Conservation (phyloP, 2,797 vertebrate species). For the Myotis myotis region DNA sequence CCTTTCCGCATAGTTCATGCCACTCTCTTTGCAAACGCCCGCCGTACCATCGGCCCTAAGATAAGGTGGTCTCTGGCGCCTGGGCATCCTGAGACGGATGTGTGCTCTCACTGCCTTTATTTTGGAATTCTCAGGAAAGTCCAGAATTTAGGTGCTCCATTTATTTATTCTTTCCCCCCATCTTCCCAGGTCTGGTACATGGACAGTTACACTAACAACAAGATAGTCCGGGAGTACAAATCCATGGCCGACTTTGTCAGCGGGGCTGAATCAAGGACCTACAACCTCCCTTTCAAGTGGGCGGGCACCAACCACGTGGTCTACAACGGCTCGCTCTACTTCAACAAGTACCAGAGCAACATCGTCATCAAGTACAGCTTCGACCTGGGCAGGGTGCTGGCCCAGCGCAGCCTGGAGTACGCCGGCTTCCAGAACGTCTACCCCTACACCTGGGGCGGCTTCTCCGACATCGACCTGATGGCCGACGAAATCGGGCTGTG, state of each 20-base stretch:
- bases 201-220: conserved; percentile 98
- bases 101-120: neutral
- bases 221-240: conserved; percentile 97
- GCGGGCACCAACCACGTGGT: conserved; percentile 98
- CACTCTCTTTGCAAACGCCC: neutral
- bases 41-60: neutral
- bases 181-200: conserved; percentile 96
- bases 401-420: conserved; percentile 94
- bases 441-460: conserved; percentile 98
- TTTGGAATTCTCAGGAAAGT: conserved; percentile 22
- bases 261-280: conserved; percentile 94
- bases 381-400: conserved; percentile 91
- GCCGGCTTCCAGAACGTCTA: conserved; percentile 99
- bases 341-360: conserved; percentile 99
- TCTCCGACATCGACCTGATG: conserved; percentile 98
- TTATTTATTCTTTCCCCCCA: conserved; percentile 22
- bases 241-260: conserved; percentile 93
- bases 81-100: neutral
- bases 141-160: neutral
- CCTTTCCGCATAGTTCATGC: neutral
- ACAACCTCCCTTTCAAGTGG: conserved; percentile 98
- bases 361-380: conserved; percentile 99
- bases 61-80: neutral
- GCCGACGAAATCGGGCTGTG: conserved; percentile 97
- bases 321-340: conserved; percentile 97